Evolutionary conservation across 2,888 invertebrate genomes (phyloP).

Genomic region (Drosophila prolongata): DNA sequence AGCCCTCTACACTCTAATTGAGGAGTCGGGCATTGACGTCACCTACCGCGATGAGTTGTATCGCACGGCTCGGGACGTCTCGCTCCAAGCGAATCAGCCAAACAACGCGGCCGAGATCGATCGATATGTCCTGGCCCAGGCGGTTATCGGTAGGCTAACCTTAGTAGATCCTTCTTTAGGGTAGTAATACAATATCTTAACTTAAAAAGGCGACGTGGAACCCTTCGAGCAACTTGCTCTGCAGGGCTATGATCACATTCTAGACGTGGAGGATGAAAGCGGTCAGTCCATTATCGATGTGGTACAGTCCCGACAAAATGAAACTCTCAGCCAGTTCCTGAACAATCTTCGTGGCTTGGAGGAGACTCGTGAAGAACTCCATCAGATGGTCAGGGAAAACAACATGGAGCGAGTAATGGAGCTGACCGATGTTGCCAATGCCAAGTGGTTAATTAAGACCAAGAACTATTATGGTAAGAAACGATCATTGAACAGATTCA

Average conservation of each 20-base stretch:
- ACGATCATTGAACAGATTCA: not conserved
- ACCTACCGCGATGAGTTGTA: constrained; percentile 94
- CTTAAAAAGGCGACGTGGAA: constrained; percentile 87
- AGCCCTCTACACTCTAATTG: constrained; percentile 91
- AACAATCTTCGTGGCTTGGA: constrained; percentile 90
- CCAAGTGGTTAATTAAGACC: constrained; percentile 80
- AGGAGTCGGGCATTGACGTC: constrained; percentile 92
- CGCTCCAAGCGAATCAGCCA: constrained; percentile 90
- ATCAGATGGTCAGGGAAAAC: constrained; percentile 89
- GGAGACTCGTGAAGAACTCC: constrained; percentile 92
- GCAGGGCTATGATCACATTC: constrained; percentile 94
- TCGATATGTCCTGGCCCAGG: constrained; percentile 90
- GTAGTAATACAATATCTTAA: not conserved
- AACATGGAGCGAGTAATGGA: constrained; percentile 87
- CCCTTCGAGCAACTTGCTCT: constrained; percentile 87
- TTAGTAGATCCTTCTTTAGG: not conserved
- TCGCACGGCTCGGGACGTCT: constrained; percentile 93
- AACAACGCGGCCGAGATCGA: constrained; percentile 94
- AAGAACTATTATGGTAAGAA: constrained; percentile 84
- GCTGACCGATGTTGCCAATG: constrained; percentile 84
- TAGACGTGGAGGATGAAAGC: constrained; percentile 91
- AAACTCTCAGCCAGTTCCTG: constrained; percentile 89
- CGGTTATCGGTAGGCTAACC: constrained; percentile 88
- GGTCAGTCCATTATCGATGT: constrained; percentile 89
- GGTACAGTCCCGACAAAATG: constrained; percentile 88